A percentile compares a stretch with the other conserved stretches of the same genome.
Conservation (phyloP, 2,797 vertebrate species). For the Danio aesculapii region DNA sequence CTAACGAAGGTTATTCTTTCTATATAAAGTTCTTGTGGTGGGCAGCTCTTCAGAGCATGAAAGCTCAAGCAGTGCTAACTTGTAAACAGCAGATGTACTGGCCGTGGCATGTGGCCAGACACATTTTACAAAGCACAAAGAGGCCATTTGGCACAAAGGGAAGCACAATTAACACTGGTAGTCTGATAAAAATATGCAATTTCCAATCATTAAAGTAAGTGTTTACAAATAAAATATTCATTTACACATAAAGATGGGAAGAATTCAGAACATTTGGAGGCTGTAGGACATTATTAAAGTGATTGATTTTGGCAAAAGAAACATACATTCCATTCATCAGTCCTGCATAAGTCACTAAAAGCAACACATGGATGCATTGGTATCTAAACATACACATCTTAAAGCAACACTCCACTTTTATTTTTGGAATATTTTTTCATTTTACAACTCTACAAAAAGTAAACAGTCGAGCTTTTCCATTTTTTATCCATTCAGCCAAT, state of each 20-base stretch:
- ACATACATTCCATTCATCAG: slow-evolving; percentile 43
- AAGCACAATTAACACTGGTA: slow-evolving; percentile 17
- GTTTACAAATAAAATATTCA: slow-evolving; percentile 29
- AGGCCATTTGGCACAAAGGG: slow-evolving; percentile 36
- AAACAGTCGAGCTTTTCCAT: no score
- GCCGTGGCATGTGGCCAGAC: slow-evolving; percentile 1
- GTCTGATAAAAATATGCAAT: neutral
- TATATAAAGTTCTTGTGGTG: neutral
- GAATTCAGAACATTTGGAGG: slow-evolving; percentile 46
- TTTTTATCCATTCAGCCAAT: no score
- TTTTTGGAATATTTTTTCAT: no score
- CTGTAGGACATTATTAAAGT: slow-evolving; percentile 46
- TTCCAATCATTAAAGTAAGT: neutral
- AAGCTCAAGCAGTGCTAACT: slow-evolving; percentile 65
- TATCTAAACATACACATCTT: slow-evolving; percentile 24
- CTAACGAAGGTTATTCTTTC: neutral
- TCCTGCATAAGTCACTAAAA: slow-evolving; percentile 50
- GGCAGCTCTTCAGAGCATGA: slow-evolving; percentile 16
- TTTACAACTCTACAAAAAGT: no score
- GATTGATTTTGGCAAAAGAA: slow-evolving; percentile 48
- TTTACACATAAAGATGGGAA: slow-evolving; percentile 24
- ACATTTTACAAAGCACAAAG: slow-evolving; percentile 16
- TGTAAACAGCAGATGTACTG: slow-evolving; percentile 35
- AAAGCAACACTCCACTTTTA: no score
- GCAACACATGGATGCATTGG: slow-evolving; percentile 14